Base-by-base conservation (phyloP, 2,888 invertebrate genomes). In the Lasioglossum pauxillum region DNA sequence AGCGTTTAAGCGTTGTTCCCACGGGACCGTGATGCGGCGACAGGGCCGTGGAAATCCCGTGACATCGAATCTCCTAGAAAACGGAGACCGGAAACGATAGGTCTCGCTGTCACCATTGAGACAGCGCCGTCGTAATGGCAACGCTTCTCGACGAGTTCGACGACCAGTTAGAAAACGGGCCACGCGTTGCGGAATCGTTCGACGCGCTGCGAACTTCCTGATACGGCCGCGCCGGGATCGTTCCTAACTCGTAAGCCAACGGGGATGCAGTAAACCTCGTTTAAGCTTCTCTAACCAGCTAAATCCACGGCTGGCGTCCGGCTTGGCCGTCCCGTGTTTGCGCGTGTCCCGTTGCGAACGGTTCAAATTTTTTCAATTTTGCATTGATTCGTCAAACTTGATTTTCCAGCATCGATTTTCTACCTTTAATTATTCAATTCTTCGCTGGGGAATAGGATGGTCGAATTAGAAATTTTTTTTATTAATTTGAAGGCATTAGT, bases 241-340 rank as follows among this genome's bases (percentile, higher is more conserved):
- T 78, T 57, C 31, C 35, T 53, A 60, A 77, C 74, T 57, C n/a
- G 76, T 74, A 64, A 79, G 46, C 60, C 79, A 35, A 14, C 53
- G 27, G 16, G n/a, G 46, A 71, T 8, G 46, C 72, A 23, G 72
- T 80, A 84, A 80, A 84, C 80, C 80, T 75, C 53, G 75, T 80
- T 86, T 84, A 75, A 84, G 85, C 80, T 72, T 69, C 80, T 71
- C 71, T 67, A 53, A 72, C 77, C 73, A 75, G 73, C 57, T 44
- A 75, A 83, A 83, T 80, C 80, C 84, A 12, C 67, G 72, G 71
- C 75, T 72, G 75, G 67, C 80, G 75, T 84, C 57, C 44, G 23
- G 49, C 31, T 75, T 83, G 72, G 53, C 35, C 53, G 64, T 0
- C 23, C 71, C 78, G 78, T 16, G 72, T 72, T 60, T 74, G 19